Conservation (phyloP, 1,140 invertebrate species). For the Drosophila varians region DNA sequence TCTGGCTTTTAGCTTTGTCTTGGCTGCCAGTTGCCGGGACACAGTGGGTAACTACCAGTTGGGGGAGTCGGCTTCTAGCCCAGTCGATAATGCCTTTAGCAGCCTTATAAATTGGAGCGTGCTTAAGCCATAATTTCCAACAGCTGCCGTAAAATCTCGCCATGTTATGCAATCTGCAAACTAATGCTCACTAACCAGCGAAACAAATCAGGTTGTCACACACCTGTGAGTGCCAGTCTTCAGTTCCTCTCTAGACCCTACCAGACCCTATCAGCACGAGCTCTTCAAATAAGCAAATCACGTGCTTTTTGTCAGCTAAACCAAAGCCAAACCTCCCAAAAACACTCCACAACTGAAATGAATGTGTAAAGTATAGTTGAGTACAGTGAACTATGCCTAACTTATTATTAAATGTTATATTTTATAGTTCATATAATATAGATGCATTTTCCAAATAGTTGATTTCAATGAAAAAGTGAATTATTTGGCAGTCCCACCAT, state of each 20-base stretch:
- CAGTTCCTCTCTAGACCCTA: background rate
- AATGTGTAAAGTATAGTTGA: slow-evolving; percentile 43
- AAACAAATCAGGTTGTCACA: slow-evolving; percentile 49
- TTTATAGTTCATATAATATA: background rate
- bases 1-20: slow-evolving; percentile 23
- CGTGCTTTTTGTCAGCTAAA: slow-evolving; percentile 59
- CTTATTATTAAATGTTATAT: background rate
- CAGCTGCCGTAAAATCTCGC: slow-evolving; percentile 45
- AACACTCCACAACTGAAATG: slow-evolving; percentile 45
- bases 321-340: slow-evolving; percentile 38
- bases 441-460: background rate
- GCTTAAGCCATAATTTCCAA: slow-evolving; percentile 41
- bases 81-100: background rate
- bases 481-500: background rate
- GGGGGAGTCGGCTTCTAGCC: background rate
- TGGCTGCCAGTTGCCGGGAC: slow-evolving; percentile 22
- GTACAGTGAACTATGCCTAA: background rate
- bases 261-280: slow-evolving; percentile 10
- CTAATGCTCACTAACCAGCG: slow-evolving; percentile 29
- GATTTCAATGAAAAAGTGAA: background rate
- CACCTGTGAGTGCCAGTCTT: slow-evolving; percentile 38
- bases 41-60: background rate
- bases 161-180: slow-evolving; percentile 48
- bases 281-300: slow-evolving; percentile 66
- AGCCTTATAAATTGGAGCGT: background rate